Percentiles rank a stretch among this genome's conserved stretches.
Evolutionary conservation across 2,797 vertebrate species (phyloP).

Genomic region (Gymnopithys bicolor): DNA sequence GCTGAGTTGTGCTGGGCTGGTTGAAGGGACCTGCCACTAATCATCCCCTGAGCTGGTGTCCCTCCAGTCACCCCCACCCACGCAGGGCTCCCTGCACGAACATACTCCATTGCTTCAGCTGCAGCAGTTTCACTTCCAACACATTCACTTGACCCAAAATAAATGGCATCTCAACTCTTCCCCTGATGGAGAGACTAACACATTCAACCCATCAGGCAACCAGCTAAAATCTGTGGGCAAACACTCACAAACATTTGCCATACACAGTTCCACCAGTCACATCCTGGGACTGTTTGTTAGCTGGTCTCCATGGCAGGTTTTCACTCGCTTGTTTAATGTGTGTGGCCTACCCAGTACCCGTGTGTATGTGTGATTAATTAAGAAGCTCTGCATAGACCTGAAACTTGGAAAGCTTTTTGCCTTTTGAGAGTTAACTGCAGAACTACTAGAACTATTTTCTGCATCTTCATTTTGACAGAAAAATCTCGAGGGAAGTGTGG

Average conservation of each 20-base stretch:
- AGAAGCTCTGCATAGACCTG: background rate
- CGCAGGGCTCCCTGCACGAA: background rate
- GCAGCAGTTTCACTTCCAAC: background rate
- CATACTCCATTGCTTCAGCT: fast-evolving
- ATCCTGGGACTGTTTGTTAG: background rate
- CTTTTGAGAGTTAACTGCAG: background rate
- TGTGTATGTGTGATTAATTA: no score
- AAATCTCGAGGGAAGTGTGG: background rate
- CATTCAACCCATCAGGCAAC: background rate
- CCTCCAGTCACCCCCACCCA: background rate
- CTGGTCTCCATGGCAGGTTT: background rate
- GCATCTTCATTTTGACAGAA: background rate
- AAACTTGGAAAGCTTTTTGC: background rate
- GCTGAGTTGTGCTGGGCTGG: background rate
- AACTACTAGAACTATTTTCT: background rate
- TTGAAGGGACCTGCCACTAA: background rate
- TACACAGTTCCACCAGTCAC: background rate
- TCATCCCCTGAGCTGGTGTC: background rate
- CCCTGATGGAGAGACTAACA: background rate
- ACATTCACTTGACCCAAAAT: background rate
- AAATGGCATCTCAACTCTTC: background rate
- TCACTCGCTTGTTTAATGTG: fast-evolving
- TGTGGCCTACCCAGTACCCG: fast-evolving
- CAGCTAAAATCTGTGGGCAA: background rate
- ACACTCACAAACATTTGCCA: fast-evolving